Conservation (phyloP, 2,888 invertebrate species). For the Amaurobius ferox region DNA sequence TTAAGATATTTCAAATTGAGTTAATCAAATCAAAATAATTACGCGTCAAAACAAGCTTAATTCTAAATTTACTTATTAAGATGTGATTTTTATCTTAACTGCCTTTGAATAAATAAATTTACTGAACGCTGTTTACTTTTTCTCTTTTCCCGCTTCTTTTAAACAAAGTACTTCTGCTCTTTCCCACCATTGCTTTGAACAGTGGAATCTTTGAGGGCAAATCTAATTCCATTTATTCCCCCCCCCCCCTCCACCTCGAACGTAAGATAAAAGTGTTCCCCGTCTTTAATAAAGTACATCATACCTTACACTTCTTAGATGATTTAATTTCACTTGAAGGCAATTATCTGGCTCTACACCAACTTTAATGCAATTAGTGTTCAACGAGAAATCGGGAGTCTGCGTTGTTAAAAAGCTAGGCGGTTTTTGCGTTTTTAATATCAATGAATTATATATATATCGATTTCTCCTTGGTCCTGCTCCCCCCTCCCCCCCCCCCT, state of each 20-base stretch:
- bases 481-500: background rate
- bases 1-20: background rate
- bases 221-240: slow-evolving; percentile 57
- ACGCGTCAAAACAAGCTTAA: slow-evolving; percentile 8
- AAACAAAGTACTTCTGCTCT: slow-evolving; percentile 55
- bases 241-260: background rate
- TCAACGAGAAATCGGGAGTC: slow-evolving; percentile 54
- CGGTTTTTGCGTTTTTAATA: slow-evolving; percentile 70
- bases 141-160: slow-evolving; percentile 25
- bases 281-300: slow-evolving; percentile 63
- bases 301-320: slow-evolving; percentile 61
- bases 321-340: slow-evolving; percentile 70
- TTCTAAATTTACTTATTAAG: slow-evolving; percentile 14
- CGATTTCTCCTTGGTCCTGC: slow-evolving; percentile 35
- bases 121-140: background rate
- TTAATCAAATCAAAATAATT: slow-evolving; percentile 18
- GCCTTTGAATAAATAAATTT: slow-evolving; percentile 16
- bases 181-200: slow-evolving; percentile 11
- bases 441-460: slow-evolving; percentile 72
- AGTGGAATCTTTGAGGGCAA: slow-evolving; percentile 44
- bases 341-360: slow-evolving; percentile 70
- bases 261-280: slow-evolving; percentile 20
- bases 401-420: slow-evolving; percentile 66
- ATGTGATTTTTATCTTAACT: slow-evolving; percentile 18
- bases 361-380: slow-evolving; percentile 70